Conservation (phyloP, 2,888 invertebrate genomes). For the Microdon myrmicae region DNA sequence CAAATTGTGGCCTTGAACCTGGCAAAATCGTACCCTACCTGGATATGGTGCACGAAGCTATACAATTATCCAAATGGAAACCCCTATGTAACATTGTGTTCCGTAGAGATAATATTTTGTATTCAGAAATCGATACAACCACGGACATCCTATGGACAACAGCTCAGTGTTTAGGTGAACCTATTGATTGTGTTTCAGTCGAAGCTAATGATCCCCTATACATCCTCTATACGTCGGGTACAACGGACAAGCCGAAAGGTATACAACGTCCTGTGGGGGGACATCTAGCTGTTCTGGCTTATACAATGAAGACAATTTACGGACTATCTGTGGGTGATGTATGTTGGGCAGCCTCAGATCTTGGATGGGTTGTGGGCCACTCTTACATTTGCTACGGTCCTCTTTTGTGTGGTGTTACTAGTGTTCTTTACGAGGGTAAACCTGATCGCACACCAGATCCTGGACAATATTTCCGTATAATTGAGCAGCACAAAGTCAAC, state of each 20-base stretch:
- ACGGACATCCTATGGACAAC: slow-evolving; percentile 84
- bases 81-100: slow-evolving; percentile 85
- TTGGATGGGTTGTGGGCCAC: slow-evolving; percentile 93
- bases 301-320: slow-evolving; percentile 86
- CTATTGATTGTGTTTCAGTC: slow-evolving; percentile 84
- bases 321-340: slow-evolving; percentile 83
- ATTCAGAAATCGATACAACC: slow-evolving; percentile 71
- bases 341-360: slow-evolving; percentile 84
- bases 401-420: slow-evolving; percentile 80
- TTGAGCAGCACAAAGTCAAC: slow-evolving; percentile 86
- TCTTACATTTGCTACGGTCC: slow-evolving; percentile 96
- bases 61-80: slow-evolving; percentile 77
- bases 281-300: slow-evolving; percentile 85
- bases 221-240: slow-evolving; percentile 91
- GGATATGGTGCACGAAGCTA: slow-evolving; percentile 70
- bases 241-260: slow-evolving; percentile 80
- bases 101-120: slow-evolving; percentile 77
- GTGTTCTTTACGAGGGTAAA: slow-evolving; percentile 90
- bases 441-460: slow-evolving; percentile 95
- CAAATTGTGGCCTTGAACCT: slow-evolving; percentile 92
- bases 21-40: slow-evolving; percentile 75
- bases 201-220: slow-evolving; percentile 91
- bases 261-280: slow-evolving; percentile 89
- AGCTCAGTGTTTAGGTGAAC: slow-evolving; percentile 73
- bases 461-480: slow-evolving; percentile 89